Base-by-base conservation (phyloP, 92 coral and sea anemone genomes). In the Bergia puertoricense region DNA sequence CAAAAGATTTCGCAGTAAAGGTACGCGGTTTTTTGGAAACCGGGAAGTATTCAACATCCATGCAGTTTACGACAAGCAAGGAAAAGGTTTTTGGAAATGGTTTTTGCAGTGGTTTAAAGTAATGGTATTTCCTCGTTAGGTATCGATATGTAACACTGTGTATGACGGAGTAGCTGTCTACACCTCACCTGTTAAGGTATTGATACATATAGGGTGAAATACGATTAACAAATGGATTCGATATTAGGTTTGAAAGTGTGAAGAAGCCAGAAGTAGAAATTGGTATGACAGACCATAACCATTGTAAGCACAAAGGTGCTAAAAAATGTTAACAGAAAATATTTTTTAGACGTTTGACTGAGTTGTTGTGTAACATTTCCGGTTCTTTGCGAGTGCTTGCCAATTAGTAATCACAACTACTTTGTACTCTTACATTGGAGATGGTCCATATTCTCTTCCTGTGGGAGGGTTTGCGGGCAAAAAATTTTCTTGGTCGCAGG, bases 401-500 rank as follows among this genome's bases (percentile, higher is more conserved):
- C 66, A 57, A 16, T 57, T 14, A 57, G 66, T 57, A 11, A 57
- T 57, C 22, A 73, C 22, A 9, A 13, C 77, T 41, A 13, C 77
- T 41, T 30, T 73, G 46, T 37, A 73, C 77, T 73, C 40, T 41
- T 73, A 41, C 40, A 73, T 13, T 37, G 66, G 22, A 73, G 45
- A 73, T 73, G 77, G 77, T 38, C 45, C 77, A 73, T 73, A 39
- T 77, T 77, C 57, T 77, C 59, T 77, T 77, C 81, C 81, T 75
- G 79, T 75, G 79, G 79, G 51, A 75, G 79, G 79, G 79, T 75
- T 75, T 75, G 79, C 44, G 51, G 79, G 79, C 8, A 10, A 38
- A 75, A 40, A 5, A 7, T 44, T 77, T 77, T 45, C 38, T 77
- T 77, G 39, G 81, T 77, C 15, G 40, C 81, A 77, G 81, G 81